Evolutionary conservation across 2,797 vertebrate genomes (phyloP).

Genomic region (Hoplostethus atlanticus): DNA sequence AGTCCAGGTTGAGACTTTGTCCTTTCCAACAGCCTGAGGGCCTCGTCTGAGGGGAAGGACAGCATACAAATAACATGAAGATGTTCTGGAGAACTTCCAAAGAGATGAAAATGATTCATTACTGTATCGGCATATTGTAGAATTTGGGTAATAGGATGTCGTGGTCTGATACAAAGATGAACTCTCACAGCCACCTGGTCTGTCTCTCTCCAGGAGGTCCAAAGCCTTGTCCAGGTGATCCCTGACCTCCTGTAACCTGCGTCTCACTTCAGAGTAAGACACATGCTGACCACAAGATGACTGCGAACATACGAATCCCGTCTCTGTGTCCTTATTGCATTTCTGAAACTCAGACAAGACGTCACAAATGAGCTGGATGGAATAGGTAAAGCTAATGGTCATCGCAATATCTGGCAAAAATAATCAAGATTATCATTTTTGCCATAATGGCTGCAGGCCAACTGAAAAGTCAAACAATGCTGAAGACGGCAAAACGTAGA

Average conservation of each 20-base stretch:
- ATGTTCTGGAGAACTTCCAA: background rate
- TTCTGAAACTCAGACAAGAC: slow-evolving; percentile 45
- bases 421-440: background rate
- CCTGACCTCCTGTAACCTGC: slow-evolving; percentile 79
- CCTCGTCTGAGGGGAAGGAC: slow-evolving; percentile 77
- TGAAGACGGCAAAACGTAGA: background rate
- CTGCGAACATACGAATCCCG: slow-evolving; percentile 63
- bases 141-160: background rate
- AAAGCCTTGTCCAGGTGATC: slow-evolving; percentile 72
- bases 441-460: background rate
- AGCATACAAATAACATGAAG: slow-evolving; percentile 9
- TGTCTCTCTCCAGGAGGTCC: slow-evolving; percentile 80
- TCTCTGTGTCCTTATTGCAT: slow-evolving; percentile 26
- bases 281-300: slow-evolving; percentile 65
- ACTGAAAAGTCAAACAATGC: background rate
- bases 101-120: background rate
- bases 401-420: background rate
- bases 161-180: background rate
- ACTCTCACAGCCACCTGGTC: slow-evolving; percentile 80
- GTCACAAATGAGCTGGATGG: background rate
- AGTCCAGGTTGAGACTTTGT: slow-evolving; percentile 73
- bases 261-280: slow-evolving; percentile 63
- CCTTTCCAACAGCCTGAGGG: slow-evolving; percentile 79
- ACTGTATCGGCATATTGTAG: background rate
- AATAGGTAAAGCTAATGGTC: background rate